Conservation (phyloP, 2,113 vertebrate species). For the Hippocampus guttulatus region DNA sequence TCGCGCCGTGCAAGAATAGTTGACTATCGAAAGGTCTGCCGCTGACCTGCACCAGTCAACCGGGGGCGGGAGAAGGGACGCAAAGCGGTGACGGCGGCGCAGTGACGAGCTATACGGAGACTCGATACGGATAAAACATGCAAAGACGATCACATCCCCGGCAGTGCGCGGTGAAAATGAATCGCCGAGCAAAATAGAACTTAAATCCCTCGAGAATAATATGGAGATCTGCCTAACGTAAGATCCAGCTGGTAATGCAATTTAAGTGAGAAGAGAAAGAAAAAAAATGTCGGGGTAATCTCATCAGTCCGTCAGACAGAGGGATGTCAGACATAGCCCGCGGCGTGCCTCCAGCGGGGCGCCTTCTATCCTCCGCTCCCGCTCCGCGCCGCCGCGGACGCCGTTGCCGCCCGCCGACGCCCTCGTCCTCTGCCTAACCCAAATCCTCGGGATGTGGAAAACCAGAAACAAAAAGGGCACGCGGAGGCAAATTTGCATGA, state of each 20-base stretch:
- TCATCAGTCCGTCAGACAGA: constrained; percentile 70
- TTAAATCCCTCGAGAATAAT: constrained; percentile 65
- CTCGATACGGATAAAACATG: constrained; percentile 44
- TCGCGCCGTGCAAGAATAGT: constrained; percentile 39
- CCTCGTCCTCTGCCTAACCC: constrained; percentile 18
- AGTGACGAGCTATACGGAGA: constrained; percentile 41
- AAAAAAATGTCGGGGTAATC: constrained; percentile 67
- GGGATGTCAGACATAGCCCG: constrained; percentile 71
- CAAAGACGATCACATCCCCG: constrained; percentile 58
- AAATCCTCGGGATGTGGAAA: constrained; percentile 42
- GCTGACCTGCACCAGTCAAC: constrained; percentile 42
- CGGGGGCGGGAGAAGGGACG: constrained; percentile 6
- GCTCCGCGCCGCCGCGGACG: constrained; percentile 22
- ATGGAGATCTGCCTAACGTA: constrained; percentile 67
- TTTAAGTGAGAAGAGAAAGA: constrained; percentile 66
- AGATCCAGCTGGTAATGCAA: constrained; percentile 71
- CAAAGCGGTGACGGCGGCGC: constrained; percentile 1
- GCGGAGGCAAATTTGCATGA: constrained; percentile 50
- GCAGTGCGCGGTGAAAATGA: constrained; percentile 42
- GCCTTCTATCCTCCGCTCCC: constrained; percentile 37
- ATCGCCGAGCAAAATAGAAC: constrained; percentile 52
- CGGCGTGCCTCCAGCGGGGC: constrained; percentile 66
- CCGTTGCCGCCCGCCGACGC: constrained; percentile 17
- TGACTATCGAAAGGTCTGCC: constrained; percentile 56
- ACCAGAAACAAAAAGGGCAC: constrained; percentile 42